Evolutionary conservation across 2,113 vertebrate genomes (phyloP), one percentile per base, ranked within the genome.

Genomic region (Piliocolobus tephrosceles): DNA sequence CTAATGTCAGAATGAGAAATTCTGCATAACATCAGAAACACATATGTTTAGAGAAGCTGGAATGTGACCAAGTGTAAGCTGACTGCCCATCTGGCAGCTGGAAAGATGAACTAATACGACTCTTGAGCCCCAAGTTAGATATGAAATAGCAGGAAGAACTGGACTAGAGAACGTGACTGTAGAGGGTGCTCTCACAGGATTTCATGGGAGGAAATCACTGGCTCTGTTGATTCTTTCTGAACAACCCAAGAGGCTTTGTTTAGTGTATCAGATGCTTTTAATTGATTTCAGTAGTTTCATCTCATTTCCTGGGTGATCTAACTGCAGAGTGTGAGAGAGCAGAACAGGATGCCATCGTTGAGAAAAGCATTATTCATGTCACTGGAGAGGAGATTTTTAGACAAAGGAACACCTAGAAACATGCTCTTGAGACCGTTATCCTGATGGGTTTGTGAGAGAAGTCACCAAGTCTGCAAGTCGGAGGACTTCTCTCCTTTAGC

Each of bases 251-350:
- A 58, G 75, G 23, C 32, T 79, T 73, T 73, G 88, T 52, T 58
- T 92, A 76, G 30, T 40, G 50, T 64, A 80, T 55, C 90, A 97
- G 94, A 97, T 96, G 68, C 25, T 95, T 75, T 96, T 25, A 87
- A 96, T 93, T 90, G 78, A 95, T 76, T 94, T 96, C 40, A 66
- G 70, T 64, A 79, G 75, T 97, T 27, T 32, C 22, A 89, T 52
- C 35, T 70, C 64, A n/a, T 75, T 96, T 98, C 96, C 96, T 22
- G 88, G 86, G 95, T 92, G 84, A 30, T n/a, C 22, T 89, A 87
- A 20, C 38, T 32, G 50, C 73, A 45, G 20, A 91, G 38, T 13
- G 16, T 83, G 87, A 64, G 43, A 68, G 79, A 97, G 75, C 82
- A 96, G 88, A 66, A n/a, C 17, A 94, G 68, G 47, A 87, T 86